These are phyloP conservation scores for Pseudobourletiella spinata DNA, from an alignment of 1,140 invertebrate species.

Conservation along the genomic window DNA sequence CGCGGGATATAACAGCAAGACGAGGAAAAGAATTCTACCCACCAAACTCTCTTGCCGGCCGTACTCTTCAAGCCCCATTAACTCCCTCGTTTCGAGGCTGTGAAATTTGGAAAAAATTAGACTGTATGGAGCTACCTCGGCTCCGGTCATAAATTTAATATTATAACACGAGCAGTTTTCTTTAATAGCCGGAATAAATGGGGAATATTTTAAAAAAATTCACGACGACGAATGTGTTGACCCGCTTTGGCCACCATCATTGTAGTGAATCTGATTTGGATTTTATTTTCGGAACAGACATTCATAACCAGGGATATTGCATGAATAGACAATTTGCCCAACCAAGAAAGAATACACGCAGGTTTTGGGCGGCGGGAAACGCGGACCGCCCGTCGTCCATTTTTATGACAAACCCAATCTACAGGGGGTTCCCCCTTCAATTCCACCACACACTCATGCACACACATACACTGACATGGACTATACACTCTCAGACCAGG, in stretches of 20 bases:
- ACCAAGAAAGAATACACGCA: constrained; percentile 4
- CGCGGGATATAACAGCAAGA: no score
- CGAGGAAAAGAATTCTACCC: no score
- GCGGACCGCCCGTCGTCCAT: constrained; percentile 25
- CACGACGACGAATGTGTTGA: no score
- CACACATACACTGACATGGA: background rate
- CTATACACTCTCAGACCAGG: background rate
- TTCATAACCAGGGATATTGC: constrained; percentile 7
- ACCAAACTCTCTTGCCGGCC: no score
- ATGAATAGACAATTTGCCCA: constrained; percentile 12
- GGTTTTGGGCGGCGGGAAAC: constrained; percentile 10
- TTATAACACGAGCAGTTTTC: no score
- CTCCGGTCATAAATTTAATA: no score
- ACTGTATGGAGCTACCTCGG: no score
- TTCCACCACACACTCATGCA: constrained; percentile 5
- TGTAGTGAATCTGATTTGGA: constrained; percentile 7
- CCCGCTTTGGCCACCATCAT: background rate
- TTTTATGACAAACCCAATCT: constrained; percentile 28
- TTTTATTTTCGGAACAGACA: constrained; percentile 4
- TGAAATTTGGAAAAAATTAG: no score
- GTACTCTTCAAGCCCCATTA: no score
- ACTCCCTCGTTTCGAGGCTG: no score
- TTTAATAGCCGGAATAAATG: no score
- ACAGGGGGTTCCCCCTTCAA: constrained; percentile 28
- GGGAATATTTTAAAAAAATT: no score